These are phyloP conservation scores for Lagria hirta DNA, from an alignment of 2,888 invertebrate species.

Conservation along the genomic window DNA sequence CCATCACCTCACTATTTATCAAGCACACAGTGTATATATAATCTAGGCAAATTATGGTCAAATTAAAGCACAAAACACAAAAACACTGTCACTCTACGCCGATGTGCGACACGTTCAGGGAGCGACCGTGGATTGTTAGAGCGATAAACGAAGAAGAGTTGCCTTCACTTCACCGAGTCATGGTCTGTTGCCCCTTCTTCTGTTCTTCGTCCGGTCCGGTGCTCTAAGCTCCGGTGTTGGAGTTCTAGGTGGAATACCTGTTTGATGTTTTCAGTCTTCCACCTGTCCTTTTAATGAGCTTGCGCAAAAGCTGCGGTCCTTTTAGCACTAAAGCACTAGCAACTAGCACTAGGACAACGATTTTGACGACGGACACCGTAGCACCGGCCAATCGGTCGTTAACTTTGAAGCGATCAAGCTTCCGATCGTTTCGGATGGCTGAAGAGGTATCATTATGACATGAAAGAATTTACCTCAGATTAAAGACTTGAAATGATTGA, in stretches of 20 bases:
- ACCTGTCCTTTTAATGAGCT: constrained; percentile 24
- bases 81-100: constrained; percentile 12
- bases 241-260: constrained; percentile 24
- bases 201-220: constrained; percentile 14
- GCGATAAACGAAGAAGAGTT: no score
- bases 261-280: constrained; percentile 22
- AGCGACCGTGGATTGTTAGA: constrained; percentile 16
- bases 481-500: no score
- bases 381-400: constrained; percentile 6
- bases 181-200: constrained; percentile 25
- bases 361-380: no score
- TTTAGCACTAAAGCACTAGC: constrained; percentile 18
- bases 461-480: no score
- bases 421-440: no score
- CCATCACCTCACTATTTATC: no score
- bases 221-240: constrained; percentile 1
- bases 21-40: no score
- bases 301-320: constrained; percentile 19
- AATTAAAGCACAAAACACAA: constrained; percentile 18
- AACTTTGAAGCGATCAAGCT: constrained; percentile 4
- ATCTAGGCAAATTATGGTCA: no score
- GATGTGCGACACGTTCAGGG: no score
- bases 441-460: no score
- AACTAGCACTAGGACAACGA: constrained; percentile 2
- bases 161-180: constrained; percentile 26